These are phyloP conservation scores for Atethmia centrago DNA, from an alignment of 2,888 invertebrate genomes.

Conservation along the genomic window DNA sequence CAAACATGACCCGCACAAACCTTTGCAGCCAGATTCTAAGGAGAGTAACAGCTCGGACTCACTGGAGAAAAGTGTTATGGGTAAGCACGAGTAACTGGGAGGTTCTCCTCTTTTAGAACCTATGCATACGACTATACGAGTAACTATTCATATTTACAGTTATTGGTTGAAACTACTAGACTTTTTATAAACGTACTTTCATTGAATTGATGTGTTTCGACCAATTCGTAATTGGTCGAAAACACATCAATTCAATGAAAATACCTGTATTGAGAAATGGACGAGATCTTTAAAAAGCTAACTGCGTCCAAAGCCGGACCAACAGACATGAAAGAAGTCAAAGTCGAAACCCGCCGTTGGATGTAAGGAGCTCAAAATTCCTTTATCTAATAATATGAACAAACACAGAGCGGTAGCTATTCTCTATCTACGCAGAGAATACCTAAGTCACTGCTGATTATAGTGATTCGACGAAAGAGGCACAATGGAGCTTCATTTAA, in stretches of 20 bases:
- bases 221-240: too few species aligned
- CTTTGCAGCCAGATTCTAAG: conserved; percentile 87
- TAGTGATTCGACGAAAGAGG: neutral
- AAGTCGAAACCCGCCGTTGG: neutral
- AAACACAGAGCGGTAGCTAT: neutral
- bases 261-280: neutral
- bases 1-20: conserved; percentile 87
- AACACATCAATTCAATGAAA: too few species aligned
- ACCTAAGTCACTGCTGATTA: neutral
- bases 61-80: conserved; percentile 89
- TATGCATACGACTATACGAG: neutral
- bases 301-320: neutral
- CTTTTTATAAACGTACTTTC: neutral
- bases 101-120: neutral
- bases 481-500: neutral
- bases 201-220: neutral
- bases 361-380: neutral
- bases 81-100: conserved; percentile 71
- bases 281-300: neutral
- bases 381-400: neutral
- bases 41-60: conserved; percentile 89
- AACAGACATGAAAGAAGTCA: neutral
- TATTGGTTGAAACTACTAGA: neutral
- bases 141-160: neutral
- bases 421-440: neutral